Conservation (phyloP, 2,797 vertebrate genomes). For the Dicrostonyx torquatus region DNA sequence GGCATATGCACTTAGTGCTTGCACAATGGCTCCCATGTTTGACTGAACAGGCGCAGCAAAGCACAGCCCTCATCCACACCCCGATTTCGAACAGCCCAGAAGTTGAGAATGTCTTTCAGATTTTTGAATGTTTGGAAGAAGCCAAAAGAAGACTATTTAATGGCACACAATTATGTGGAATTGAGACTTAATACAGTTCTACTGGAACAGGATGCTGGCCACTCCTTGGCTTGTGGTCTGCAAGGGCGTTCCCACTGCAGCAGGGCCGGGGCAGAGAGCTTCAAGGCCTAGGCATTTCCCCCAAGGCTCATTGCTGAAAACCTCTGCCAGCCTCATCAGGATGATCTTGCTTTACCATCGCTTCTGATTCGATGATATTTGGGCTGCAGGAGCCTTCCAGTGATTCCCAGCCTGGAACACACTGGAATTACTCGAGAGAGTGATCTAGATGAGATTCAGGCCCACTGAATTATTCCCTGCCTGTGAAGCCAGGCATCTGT, state of each 20-base stretch:
- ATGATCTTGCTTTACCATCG: background rate
- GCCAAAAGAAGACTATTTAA: background rate
- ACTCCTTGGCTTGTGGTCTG: background rate
- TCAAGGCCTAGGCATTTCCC: background rate
- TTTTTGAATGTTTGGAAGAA: slow-evolving; percentile 13
- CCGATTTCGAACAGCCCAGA: accelerated
- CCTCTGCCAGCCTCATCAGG: background rate
- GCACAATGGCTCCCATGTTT: background rate
- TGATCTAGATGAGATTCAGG: background rate
- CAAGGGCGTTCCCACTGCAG: accelerated
- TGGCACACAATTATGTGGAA: background rate
- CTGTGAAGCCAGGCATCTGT: background rate
- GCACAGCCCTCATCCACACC: accelerated
- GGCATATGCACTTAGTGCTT: background rate
- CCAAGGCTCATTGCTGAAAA: background rate
- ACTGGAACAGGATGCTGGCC: background rate
- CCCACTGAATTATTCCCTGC: background rate
- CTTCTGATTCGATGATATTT: background rate
- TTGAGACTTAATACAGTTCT: background rate
- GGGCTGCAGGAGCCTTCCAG: background rate
- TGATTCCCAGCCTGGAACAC: background rate
- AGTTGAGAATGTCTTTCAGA: background rate
- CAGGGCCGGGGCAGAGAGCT: accelerated
- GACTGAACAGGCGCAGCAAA: background rate
- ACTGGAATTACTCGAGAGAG: background rate